Conservation (phyloP, 2,888 invertebrate species). For the Tolmerus cingulatus region DNA sequence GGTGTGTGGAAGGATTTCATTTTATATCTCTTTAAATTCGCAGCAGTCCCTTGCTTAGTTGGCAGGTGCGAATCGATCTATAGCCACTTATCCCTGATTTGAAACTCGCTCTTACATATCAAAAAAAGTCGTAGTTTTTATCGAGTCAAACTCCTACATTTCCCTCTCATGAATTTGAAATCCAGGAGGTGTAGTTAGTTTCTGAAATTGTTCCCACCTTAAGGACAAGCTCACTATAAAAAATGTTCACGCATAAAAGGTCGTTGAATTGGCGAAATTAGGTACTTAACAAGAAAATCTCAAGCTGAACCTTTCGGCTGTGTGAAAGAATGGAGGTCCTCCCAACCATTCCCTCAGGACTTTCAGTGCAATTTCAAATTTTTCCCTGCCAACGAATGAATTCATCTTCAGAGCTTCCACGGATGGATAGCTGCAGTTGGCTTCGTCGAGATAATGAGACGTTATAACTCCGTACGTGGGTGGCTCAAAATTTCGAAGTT, state of each 20-base stretch:
- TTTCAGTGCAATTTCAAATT: not conserved
- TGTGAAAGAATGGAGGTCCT: not conserved
- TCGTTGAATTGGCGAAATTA: not conserved
- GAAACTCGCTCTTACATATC: not conserved
- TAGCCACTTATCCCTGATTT: not conserved
- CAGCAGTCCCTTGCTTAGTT: not conserved
- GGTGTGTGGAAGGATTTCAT: not conserved
- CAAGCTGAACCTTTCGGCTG: not conserved
- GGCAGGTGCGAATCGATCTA: not conserved
- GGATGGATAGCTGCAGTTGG: not conserved
- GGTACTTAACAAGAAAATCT: not conserved
- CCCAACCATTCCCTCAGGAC: not conserved
- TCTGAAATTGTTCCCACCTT: not conserved
- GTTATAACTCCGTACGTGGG: not conserved
- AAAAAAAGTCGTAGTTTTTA: not conserved
- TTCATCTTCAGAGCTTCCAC: not conserved
- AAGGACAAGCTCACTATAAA: not conserved
- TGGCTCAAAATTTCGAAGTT: not conserved
- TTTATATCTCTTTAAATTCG: not conserved
- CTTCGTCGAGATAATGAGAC: not conserved
- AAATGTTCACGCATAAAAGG: not conserved
- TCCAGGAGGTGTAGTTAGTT: not conserved
- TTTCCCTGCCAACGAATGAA: not conserved
- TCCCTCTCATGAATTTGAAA: not conserved
- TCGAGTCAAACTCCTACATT: not conserved